Evolutionary conservation across 1,140 invertebrate genomes (phyloP), one percentile per base, ranked within the genome.

Genomic region (Lanistes nyassanus): DNA sequence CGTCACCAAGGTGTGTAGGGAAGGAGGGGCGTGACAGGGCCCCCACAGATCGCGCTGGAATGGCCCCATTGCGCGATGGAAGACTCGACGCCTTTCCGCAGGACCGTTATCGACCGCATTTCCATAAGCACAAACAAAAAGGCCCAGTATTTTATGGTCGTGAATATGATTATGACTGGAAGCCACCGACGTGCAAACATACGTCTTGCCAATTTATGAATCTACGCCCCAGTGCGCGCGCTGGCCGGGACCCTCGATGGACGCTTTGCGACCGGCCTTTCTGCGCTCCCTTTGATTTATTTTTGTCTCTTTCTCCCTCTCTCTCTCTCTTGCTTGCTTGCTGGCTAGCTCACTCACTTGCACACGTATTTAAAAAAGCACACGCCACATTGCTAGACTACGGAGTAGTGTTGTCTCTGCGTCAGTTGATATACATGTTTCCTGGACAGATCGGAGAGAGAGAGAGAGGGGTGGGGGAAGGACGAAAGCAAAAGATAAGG

Each of bases 141-240:
- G 37, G 68, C 37, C n/a, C n/a, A 29, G 13, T 53, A 55, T 47
- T 56, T 68, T 70, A 70, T 70, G 53, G 26, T 70, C 68, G 36
- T 53, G 68, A 51, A 70, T 56, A 70, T 51, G 26, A 56, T 70
- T 36, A 70, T 2, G 68, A 56, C 53, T 31, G 9, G 23, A n/a
- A 11, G 34, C n/a, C 39, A 51, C 53, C 53, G 68, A 70, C 68
- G 68, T 36, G 56, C 68, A 70, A 70, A 70, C 68, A 70, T 37
- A 70, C 56, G 47, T 34, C 29, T 55, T 21, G 66, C 68, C 21
- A 70, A 31, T 70, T 37, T 31, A 31, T 19, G 23, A 21, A 13
- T 0, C 42, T 47, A 47, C 42, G 42, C 42, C 42, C 42, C 42
- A 47, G 42, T n/a, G n/a, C 42, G 42, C 42, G 42, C 42, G 42